Evolutionary conservation across 2,888 invertebrate genomes (phyloP).

Genomic region (Hypolimnas misippus): DNA sequence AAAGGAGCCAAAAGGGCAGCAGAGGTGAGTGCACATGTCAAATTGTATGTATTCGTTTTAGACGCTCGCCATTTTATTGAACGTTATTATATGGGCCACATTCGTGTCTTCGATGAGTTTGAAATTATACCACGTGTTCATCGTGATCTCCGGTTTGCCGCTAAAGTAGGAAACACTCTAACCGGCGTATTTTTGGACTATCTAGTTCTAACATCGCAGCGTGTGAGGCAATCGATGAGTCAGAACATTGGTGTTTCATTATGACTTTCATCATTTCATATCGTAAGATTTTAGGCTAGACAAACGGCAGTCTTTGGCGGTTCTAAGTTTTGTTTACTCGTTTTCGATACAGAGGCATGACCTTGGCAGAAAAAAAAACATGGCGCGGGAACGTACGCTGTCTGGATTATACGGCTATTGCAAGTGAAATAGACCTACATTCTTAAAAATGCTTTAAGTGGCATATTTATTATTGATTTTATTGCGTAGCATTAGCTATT

Average conservation of each 20-base stretch:
- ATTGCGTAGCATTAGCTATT: conserved; percentile 64
- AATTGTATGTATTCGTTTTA: conserved; percentile 73
- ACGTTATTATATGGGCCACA: conserved; percentile 56
- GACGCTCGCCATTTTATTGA: conserved; percentile 83
- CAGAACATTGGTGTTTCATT: conserved; percentile 53
- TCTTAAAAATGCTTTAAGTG: conserved; percentile 43
- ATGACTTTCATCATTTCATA: conserved; percentile 42
- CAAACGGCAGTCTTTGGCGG: conserved; percentile 41
- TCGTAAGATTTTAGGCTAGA: conserved; percentile 39
- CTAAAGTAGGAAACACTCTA: conserved; percentile 46
- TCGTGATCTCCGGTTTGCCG: conserved; percentile 36
- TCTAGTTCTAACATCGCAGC: conserved; percentile 61
- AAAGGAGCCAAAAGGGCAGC: conserved; percentile 95
- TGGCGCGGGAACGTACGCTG: conserved; percentile 78
- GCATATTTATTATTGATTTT: conserved; percentile 61
- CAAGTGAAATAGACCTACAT: conserved; percentile 49
- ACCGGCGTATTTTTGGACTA: conserved; percentile 80
- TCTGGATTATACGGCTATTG: conserved; percentile 58
- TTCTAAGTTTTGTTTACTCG: conserved; percentile 77
- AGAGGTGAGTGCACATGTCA: conserved; percentile 89
- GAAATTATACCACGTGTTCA: conserved; percentile 61
- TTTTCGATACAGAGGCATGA: conserved; percentile 77
- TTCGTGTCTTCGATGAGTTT: conserved; percentile 48
- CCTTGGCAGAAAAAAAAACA: conserved; percentile 82
- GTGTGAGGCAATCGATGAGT: conserved; percentile 74